Evolutionary conservation across 1,140 invertebrate species (phyloP), one percentile per base, ranked within the genome.

Genomic region (Drosophila bocki): DNA sequence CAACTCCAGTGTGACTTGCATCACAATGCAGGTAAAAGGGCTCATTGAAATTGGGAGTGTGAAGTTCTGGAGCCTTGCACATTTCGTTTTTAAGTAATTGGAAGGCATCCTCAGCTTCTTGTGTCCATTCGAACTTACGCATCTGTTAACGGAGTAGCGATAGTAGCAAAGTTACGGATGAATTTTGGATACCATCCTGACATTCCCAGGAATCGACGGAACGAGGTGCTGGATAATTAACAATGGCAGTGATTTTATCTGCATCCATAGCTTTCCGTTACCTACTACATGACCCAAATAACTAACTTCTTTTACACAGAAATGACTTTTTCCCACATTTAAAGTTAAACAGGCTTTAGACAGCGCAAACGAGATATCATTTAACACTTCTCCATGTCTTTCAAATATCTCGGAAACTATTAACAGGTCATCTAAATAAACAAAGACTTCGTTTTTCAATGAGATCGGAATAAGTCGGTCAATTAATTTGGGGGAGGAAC

Each of bases 371-470:
- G 50, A 35, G 11, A 39, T 56, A 22, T 56, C 53, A 7, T 54
- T 54, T 22, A 54, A 4, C 3, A 54, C 53, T 54, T 54, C 53
- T 19, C 37, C 11, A 9, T 39, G 53, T 56, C 53, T 22, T 56
- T 56, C 53, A 39, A 56, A 39, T 13, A 33, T 39, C 8, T 56
- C 19, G 22, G 77, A 86, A 33, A 91, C 85, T 15, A 94, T 72
- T 1, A 94, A 70, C 3, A 94, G 84, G 60, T 95, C 94, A 76
- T 95, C 94, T 0, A 95, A 37, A 59, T 70, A 75, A 2, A 69
- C 51, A 41, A 75, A 75, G 11, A 69, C 58, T 39, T 39, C 26
- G 1, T 53, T 63, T 12, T 42, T 47, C 12, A 76, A 45, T 17
- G 69, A 45, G 11, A 59, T 19, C 13, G 59, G 74, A 13, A 75